phyloP scores from a whole-genome alignment of 2,888 invertebrate species.

The Schrankia costaestrigalis region DNA sequence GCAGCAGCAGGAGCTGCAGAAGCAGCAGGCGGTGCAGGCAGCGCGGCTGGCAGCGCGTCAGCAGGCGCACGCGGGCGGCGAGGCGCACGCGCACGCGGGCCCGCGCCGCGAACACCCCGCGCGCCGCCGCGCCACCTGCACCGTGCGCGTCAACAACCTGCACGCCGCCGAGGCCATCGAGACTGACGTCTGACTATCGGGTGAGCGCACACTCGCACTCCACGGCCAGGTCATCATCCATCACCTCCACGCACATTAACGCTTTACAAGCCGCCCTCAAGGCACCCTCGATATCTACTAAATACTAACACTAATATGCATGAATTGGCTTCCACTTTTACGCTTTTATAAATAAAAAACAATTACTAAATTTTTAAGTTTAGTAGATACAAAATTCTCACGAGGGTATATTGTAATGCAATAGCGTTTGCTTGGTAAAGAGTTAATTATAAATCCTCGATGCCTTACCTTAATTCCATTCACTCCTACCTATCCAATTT shows the following conservation, averaged over 20 bases:
- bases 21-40: conserved; percentile 42
- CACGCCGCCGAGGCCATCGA: conserved; percentile 91
- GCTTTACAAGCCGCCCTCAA: conserved; percentile 22
- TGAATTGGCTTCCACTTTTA: conserved; percentile 5
- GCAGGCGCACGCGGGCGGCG: conserved; percentile 45
- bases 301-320: conserved; percentile 4
- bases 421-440: conserved; percentile 23
- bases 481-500: conserved; percentile 11
- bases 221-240: conserved; percentile 27
- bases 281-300: conserved; percentile 16
- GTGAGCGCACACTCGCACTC: conserved; percentile 68
- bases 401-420: conserved; percentile 15
- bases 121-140: conserved; percentile 60
- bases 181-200: conserved; percentile 97
- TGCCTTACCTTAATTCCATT: conserved; percentile 12
- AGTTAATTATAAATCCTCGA: conserved; percentile 15
- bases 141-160: conserved; percentile 70
- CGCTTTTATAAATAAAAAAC: conserved; percentile 2
- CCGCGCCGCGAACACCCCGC: conserved; percentile 37
- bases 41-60: conserved; percentile 29
- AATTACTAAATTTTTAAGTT: background rate
- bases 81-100: conserved; percentile 13
- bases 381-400: conserved; percentile 5
- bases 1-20: conserved; percentile 60
- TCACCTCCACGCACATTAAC: conserved; percentile 24